phyloP scores from a whole-genome alignment of 2,888 invertebrate genomes.

The Dasypolia templi region DNA sequence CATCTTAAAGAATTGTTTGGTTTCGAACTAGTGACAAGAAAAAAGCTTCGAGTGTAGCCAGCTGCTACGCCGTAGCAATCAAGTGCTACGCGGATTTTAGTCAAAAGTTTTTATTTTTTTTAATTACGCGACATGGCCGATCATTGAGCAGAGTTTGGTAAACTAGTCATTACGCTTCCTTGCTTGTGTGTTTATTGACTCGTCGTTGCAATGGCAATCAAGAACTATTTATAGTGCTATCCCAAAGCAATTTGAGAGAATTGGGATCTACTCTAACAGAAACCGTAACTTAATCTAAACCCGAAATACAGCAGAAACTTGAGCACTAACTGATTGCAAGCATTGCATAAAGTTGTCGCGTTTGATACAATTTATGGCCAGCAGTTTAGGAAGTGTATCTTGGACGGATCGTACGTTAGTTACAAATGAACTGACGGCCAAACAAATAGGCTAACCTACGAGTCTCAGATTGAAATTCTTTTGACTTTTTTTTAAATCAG shows the following conservation, averaged over 20 bases:
- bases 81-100: neutral
- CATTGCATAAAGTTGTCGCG: constrained; percentile 61
- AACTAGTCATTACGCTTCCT: neutral
- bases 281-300: constrained; percentile 10
- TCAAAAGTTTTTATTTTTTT: neutral
- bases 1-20: neutral
- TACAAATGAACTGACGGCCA: constrained; percentile 33
- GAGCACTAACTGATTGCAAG: constrained; percentile 53
- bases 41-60: neutral
- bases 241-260: neutral
- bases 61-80: constrained; percentile 22
- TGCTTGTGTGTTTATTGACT: neutral
- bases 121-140: neutral
- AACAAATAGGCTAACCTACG: neutral
- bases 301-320: constrained; percentile 37
- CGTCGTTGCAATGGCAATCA: neutral
- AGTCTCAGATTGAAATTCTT: neutral
- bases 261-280: neutral
- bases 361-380: constrained; percentile 53
- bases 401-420: constrained; percentile 55
- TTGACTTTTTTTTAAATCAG: no score
- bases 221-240: neutral
- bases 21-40: neutral
- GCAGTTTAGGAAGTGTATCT: constrained; percentile 63
- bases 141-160: neutral